Evolutionary conservation across 2,797 vertebrate genomes (phyloP).

Genomic region (Numenius phaeopus): DNA sequence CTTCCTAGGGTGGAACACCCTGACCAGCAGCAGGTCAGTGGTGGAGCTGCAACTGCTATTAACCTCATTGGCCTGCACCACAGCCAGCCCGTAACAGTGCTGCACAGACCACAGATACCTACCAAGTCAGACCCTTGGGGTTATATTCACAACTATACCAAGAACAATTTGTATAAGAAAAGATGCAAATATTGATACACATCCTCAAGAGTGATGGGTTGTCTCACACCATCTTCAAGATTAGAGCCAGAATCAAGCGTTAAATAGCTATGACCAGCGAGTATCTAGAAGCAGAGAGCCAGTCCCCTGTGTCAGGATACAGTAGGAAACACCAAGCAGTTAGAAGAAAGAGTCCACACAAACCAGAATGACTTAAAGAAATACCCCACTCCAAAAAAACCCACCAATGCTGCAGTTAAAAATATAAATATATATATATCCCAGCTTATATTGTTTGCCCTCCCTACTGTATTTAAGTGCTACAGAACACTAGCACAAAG

Average conservation of each 20-base stretch:
- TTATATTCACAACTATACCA: rapidly evolving
- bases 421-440: no score
- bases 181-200: rapidly evolving
- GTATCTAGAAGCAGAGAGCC: rapidly evolving
- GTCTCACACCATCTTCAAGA: rapidly evolving
- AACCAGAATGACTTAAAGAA: background rate
- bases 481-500: background rate
- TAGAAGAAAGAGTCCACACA: no score
- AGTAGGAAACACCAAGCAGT: background rate
- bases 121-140: no score
- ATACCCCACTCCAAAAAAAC: background rate
- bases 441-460: background rate
- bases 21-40: background rate
- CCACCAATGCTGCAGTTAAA: background rate
- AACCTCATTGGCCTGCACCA: rapidly evolving
- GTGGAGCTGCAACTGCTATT: background rate
- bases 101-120: rapidly evolving
- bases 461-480: background rate
- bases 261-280: rapidly evolving
- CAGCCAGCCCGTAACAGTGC: rapidly evolving
- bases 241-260: rapidly evolving
- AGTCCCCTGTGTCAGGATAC: rapidly evolving
- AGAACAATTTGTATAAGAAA: background rate
- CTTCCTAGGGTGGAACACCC: no score
- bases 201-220: no score